Percentiles rank a stretch among this genome's conserved stretches.
Evolutionary conservation across 2,888 invertebrate genomes (phyloP).

Genomic region (Bhutanitis thaidina): DNA sequence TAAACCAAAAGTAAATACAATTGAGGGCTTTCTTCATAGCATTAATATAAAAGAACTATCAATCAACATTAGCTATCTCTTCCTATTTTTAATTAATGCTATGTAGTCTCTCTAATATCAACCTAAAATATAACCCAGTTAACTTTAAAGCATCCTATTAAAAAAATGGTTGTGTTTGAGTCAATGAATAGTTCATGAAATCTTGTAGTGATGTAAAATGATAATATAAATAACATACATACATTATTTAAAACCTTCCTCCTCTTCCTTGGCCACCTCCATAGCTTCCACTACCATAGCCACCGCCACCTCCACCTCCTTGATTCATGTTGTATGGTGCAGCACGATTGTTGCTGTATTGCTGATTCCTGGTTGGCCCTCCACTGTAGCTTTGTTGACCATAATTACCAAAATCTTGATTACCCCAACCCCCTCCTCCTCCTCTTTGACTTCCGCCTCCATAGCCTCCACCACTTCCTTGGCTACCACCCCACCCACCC

Average conservation of each 20-base stretch:
- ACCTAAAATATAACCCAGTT: slow-evolving; percentile 36
- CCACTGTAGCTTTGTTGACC: slow-evolving; percentile 92
- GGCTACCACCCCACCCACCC: slow-evolving; percentile 44
- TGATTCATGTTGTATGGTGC: slow-evolving; percentile 86
- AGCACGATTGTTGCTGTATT: slow-evolving; percentile 84
- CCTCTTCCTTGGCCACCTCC: slow-evolving; percentile 57
- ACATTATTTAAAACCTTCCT: slow-evolving; percentile 53
- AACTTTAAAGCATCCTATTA: slow-evolving; percentile 36
- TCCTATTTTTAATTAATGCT: slow-evolving; percentile 67
- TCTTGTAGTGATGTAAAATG: slow-evolving; percentile 32
- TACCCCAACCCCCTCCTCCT: slow-evolving; percentile 62
- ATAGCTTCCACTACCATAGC: slow-evolving; percentile 48
- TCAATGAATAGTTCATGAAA: slow-evolving; percentile 29
- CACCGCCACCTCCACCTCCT: slow-evolving; percentile 71
- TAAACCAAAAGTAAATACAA: slow-evolving; percentile 46
- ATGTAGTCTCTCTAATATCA: slow-evolving; percentile 52
- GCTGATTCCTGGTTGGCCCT: slow-evolving; percentile 90
- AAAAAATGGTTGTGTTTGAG: slow-evolving; percentile 12
- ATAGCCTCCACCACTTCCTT: slow-evolving; percentile 30
- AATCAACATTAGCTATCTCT: slow-evolving; percentile 31
- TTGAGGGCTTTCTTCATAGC: slow-evolving; percentile 68
- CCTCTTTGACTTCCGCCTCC: slow-evolving; percentile 36
- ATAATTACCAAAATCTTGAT: slow-evolving; percentile 87
- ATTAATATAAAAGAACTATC: slow-evolving; percentile 54
- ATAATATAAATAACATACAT: slow-evolving; percentile 38